Conservation (phyloP, 2,113 vertebrate species). For the Cheirogaleus medius region DNA sequence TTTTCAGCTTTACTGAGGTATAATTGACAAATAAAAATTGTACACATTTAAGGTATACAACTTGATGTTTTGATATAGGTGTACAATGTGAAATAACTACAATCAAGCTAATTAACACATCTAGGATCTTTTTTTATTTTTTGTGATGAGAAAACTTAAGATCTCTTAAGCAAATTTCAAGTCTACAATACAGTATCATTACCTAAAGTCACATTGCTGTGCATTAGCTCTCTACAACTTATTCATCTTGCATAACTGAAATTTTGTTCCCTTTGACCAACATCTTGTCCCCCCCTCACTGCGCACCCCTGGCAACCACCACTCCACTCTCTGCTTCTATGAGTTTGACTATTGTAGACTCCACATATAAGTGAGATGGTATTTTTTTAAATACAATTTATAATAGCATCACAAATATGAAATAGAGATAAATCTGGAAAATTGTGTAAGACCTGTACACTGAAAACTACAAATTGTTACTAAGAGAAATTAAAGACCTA, state of each 20-base stretch:
- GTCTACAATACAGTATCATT: too few relatives aligned
- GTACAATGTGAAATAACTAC: not conserved
- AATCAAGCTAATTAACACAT: not conserved
- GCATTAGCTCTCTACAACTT: not conserved
- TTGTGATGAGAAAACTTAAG: not conserved
- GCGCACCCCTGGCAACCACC: not conserved
- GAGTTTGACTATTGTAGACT: not conserved
- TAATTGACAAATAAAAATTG: not conserved
- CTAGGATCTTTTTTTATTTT: not conserved
- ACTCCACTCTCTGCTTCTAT: not conserved
- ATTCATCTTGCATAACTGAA: not conserved
- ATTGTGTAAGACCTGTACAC: not conserved
- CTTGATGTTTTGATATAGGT: not conserved
- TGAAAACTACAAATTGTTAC: not conserved
- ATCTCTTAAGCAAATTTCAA: not conserved
- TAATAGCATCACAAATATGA: not conserved
- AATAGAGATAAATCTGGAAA: not conserved
- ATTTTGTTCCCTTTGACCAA: not conserved
- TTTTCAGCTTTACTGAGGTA: not conserved
- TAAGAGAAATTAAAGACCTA: not conserved
- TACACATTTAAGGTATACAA: not conserved
- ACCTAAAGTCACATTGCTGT: not conserved
- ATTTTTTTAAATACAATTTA: not conserved
- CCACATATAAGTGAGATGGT: not conserved
- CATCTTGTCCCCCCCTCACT: not conserved